These are phyloP conservation scores for Enteromius unitaeniatus DNA, from an alignment of 2,797 vertebrate genomes.

Conservation along the genomic window DNA sequence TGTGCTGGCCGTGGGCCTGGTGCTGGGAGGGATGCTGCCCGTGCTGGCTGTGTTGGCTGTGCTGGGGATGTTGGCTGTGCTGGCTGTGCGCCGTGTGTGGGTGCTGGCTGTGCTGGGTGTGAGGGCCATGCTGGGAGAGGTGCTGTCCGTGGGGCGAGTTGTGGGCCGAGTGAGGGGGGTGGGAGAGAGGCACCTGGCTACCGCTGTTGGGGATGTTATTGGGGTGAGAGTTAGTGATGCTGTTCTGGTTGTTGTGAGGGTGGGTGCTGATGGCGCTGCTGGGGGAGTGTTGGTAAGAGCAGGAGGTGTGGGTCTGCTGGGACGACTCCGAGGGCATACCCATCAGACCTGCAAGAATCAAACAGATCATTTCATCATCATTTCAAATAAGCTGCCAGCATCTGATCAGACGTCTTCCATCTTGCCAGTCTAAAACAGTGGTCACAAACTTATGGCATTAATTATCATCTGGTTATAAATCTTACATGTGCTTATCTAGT, in stretches of 20 bases:
- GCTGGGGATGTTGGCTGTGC: slow-evolving; percentile 63
- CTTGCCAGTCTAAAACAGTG: not conserved
- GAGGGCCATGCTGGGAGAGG: slow-evolving; percentile 67
- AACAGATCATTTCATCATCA: slow-evolving; percentile 19
- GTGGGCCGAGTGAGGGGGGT: slow-evolving; percentile 79
- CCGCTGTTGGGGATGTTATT: slow-evolving; percentile 84
- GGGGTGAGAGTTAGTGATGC: slow-evolving; percentile 84
- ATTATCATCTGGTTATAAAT: not conserved
- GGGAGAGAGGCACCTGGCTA: slow-evolving; percentile 86
- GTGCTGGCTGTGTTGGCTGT: slow-evolving; percentile 74
- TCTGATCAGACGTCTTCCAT: not conserved
- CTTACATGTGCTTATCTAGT: not conserved
- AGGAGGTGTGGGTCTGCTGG: slow-evolving; percentile 90
- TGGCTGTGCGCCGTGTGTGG: slow-evolving; percentile 64
- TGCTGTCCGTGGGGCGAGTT: slow-evolving; percentile 69
- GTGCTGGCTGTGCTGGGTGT: slow-evolving; percentile 65
- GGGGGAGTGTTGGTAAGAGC: slow-evolving; percentile 92
- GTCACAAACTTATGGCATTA: no score
- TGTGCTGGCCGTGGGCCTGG: slow-evolving; percentile 69
- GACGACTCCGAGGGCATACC: slow-evolving; percentile 87
- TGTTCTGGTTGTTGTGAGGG: slow-evolving; percentile 84
- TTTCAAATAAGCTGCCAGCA: not conserved
- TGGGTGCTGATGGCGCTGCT: slow-evolving; percentile 86
- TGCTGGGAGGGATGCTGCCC: slow-evolving; percentile 80
- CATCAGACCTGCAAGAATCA: slow-evolving; percentile 82